Base-by-base conservation (phyloP, 2,888 invertebrate genomes). In the Branchellion lobata region DNA sequence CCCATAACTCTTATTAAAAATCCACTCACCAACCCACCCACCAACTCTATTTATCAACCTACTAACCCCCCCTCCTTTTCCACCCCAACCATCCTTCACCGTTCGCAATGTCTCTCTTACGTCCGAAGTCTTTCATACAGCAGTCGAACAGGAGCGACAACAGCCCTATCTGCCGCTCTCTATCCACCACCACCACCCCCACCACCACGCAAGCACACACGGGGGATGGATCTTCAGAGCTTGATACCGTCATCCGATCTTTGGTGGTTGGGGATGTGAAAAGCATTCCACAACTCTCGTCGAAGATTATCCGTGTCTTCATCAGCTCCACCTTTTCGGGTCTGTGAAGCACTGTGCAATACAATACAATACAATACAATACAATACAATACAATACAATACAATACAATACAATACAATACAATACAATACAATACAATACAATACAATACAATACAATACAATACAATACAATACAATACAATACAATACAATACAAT, bases 291-390 rank as follows among this genome's bases (percentile, higher is more conserved):
- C 81, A 78, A 27, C 79, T 81, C 0, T 77, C 82, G 0, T 82
- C 82, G 1, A 82, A 81, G 53, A 78, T 81, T 2, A 81, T 84
- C 76, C 61, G 82, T 11, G 81, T 84, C 33, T 84, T 84, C 79
- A 79, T 84, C 65, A 82, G 82, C 51, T 84, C 84, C 18, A 84
- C 84, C 3, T 84, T 84, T 77, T 83, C 84, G 51, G 84, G 84
- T 84, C 61, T 79, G 78, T 74, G 11, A 21, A 47, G 21, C 8
- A 65, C 29, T n/a, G 8, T 24, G 8, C 11, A 8, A 65, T 5
- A 8, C 8, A 14, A 65, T 65, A 65, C 29, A 8, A 24, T 8
- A n/a, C n/a, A n/a, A n/a, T n/a, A n/a, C n/a, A n/a, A n/a, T n/a
- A n/a, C n/a, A n/a, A n/a, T n/a, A n/a, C n/a, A n/a, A n/a, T n/a